These are phyloP conservation scores for Eupithecia centaureata DNA, from an alignment of 2,888 invertebrate genomes.

Conservation along the genomic window DNA sequence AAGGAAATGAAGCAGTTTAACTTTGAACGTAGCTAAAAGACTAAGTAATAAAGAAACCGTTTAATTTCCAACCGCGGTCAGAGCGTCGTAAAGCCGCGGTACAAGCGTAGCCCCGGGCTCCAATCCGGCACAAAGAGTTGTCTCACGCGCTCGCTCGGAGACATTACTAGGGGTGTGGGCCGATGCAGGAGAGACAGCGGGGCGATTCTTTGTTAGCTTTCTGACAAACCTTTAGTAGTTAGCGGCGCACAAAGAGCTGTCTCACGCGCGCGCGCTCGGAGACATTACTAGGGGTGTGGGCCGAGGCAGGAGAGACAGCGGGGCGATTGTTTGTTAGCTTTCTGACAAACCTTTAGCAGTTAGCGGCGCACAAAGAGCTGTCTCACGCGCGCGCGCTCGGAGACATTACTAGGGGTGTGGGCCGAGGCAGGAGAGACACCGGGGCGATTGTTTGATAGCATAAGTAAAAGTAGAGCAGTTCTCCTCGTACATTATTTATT, in stretches of 20 bases:
- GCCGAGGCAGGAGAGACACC: background rate
- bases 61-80: background rate
- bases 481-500: too few species aligned
- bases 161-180: background rate
- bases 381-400: background rate
- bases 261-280: background rate
- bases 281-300: background rate
- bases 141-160: background rate
- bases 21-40: background rate
- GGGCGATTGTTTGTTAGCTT: background rate
- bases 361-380: slow-evolving; percentile 1
- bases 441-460: background rate
- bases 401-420: background rate
- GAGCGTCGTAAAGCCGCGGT: background rate
- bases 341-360: too few species aligned
- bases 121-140: background rate
- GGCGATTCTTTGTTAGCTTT: background rate
- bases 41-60: background rate
- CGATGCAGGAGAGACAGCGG: background rate
- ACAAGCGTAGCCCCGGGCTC: background rate
- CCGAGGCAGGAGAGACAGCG: background rate
- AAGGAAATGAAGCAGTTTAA: too few species aligned
- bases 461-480: too few species aligned
- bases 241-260: slow-evolving; percentile 2
- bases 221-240: too few species aligned